phyloP scores from a whole-genome alignment of 2,888 invertebrate species.

The Lithosia quadra region DNA sequence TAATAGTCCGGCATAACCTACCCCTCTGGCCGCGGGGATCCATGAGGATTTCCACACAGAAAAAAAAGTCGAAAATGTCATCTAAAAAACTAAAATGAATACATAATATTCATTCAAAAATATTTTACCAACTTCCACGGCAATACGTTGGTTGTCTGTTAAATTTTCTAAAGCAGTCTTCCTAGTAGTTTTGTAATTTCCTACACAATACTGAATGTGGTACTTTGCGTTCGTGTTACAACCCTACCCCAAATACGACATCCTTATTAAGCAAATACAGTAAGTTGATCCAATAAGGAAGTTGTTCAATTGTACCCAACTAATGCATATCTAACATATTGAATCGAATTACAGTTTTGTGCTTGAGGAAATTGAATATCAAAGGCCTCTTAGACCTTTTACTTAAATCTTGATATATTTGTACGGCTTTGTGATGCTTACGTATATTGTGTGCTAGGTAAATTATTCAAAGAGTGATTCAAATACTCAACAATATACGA shows the following conservation, averaged over 20 bases:
- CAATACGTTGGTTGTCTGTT: too few species aligned
- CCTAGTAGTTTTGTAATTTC: not conserved
- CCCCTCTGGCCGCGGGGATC: too few species aligned
- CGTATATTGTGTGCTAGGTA: not conserved
- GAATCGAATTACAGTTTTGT: slow-evolving; percentile 11
- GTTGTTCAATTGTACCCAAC: slow-evolving; percentile 1
- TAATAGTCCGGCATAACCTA: too few species aligned
- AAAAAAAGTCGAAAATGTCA: too few species aligned
- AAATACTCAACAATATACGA: not conserved
- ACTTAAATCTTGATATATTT: slow-evolving; percentile 7
- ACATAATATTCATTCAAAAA: too few species aligned
- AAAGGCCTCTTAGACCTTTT: slow-evolving; percentile 1
- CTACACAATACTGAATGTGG: not conserved
- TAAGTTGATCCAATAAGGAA: slow-evolving; percentile 13
- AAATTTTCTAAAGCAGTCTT: too few species aligned
- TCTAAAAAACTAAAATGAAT: too few species aligned
- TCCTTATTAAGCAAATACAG: not conserved
- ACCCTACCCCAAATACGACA: not conserved
- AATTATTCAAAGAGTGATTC: not conserved
- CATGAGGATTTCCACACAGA: too few species aligned
- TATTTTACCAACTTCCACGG: too few species aligned
- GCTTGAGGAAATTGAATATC: slow-evolving; percentile 18
- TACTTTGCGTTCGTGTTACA: not conserved
- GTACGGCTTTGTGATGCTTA: not conserved
- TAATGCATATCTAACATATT: slow-evolving; percentile 11